Percentiles rank a stretch among this genome's conserved stretches.
Conservation (phyloP, 2,113 vertebrate genomes). For the Ptyas mucosa region DNA sequence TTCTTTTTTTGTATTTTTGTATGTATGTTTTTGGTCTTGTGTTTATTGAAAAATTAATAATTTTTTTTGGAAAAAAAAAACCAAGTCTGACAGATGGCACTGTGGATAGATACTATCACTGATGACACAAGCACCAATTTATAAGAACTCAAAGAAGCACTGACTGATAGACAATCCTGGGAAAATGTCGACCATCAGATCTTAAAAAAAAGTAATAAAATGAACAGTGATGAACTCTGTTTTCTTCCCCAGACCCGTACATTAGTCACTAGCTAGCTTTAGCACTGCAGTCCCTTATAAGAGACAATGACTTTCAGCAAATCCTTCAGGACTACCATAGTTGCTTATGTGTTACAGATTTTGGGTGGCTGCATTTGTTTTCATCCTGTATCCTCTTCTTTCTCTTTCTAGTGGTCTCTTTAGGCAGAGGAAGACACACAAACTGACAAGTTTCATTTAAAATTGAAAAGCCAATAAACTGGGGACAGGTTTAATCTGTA, state of each 20-base stretch:
- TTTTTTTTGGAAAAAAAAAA: too few species aligned
- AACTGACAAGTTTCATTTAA: not conserved
- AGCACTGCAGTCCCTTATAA: not conserved
- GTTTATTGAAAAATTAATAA: too few species aligned
- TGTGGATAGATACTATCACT: not conserved
- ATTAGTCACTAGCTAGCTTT: not conserved
- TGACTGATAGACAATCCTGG: not conserved
- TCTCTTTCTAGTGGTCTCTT: not conserved
- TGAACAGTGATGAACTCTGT: not conserved
- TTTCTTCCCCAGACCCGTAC: not conserved
- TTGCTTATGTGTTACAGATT: not conserved
- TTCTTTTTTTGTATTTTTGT: too few species aligned
- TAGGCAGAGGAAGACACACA: not conserved
- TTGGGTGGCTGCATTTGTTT: not conserved
- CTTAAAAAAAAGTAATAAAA: not conserved
- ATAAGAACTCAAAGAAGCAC: not conserved
- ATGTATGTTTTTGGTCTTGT: too few species aligned
- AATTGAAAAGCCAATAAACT: not conserved
- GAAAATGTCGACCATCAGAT: not conserved
- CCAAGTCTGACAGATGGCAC: not conserved
- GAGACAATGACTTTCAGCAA: not conserved
- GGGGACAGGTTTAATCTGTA: not conserved
- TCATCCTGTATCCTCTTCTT: not conserved
- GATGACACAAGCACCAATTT: not conserved
- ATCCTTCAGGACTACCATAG: not conserved